These are phyloP conservation scores for Gasterosteus nipponicus DNA, from an alignment of 2,113 vertebrate genomes.

Conservation along the genomic window DNA sequence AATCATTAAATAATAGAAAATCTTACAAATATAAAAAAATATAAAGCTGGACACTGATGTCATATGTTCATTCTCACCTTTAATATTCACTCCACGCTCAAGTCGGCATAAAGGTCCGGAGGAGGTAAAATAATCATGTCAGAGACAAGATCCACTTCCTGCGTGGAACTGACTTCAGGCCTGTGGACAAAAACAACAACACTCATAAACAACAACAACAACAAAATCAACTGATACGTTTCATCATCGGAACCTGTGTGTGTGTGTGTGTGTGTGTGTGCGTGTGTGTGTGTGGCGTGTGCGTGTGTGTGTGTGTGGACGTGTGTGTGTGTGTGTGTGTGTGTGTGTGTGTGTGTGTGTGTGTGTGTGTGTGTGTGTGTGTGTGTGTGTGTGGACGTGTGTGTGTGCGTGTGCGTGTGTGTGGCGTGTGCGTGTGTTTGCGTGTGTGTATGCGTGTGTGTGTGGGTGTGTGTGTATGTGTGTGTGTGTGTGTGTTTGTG, in stretches of 20 bases:
- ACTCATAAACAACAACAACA: background rate
- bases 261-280: background rate
- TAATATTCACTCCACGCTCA: conserved; percentile 4
- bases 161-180: conserved; percentile 1
- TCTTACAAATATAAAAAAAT: no score
- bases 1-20: no score
- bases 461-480: background rate
- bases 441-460: background rate
- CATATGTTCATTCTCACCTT: background rate
- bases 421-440: background rate
- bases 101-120: conserved; percentile 79
- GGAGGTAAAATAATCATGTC: conserved; percentile 75
- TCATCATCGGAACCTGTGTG: background rate
- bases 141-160: conserved; percentile 23
- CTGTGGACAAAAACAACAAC: conserved; percentile 43
- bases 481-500: background rate
- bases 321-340: background rate
- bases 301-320: background rate
- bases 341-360: conserved; percentile 20
- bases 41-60: no score
- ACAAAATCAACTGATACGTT: no score
- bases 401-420: no score
- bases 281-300: background rate
- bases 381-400: background rate
- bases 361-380: background rate